Conservation (phyloP, 2,797 vertebrate genomes). For the Danio kyathit region DNA sequence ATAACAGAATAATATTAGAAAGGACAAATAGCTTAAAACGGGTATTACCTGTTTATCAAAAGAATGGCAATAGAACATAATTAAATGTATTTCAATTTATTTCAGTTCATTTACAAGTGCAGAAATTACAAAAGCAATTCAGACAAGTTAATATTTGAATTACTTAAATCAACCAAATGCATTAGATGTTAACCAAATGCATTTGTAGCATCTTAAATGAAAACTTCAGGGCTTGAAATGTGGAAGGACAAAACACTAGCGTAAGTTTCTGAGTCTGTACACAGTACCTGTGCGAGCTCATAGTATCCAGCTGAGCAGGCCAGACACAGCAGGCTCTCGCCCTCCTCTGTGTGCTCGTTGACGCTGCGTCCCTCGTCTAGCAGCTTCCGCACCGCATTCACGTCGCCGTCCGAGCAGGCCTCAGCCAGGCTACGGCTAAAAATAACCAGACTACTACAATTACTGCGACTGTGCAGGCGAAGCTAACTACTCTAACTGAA, state of each 20-base stretch:
- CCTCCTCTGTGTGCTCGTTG: conserved; percentile 98
- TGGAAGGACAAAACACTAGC: conserved; percentile 37
- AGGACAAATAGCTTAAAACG: no score
- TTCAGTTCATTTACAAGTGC: no score
- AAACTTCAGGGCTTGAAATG: conserved; percentile 15
- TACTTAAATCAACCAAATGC: background rate
- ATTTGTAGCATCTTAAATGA: background rate
- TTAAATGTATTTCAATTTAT: no score
- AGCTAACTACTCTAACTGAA: conserved; percentile 57
- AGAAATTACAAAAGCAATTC: no score
- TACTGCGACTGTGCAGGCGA: conserved; percentile 82
- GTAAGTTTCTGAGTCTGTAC: conserved; percentile 23
- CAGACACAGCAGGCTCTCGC: conserved; percentile 96
- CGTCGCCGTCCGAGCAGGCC: conserved; percentile 98
- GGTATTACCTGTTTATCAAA: no score
- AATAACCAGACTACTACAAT: conserved; percentile 90
- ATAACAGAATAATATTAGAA: no score
- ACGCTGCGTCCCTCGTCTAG: conserved; percentile 98
- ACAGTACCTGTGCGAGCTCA: conserved; percentile 96
- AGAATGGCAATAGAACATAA: no score
- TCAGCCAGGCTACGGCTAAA: conserved; percentile 99
- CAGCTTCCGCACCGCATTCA: conserved; percentile 97
- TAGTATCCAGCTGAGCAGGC: conserved; percentile 99
- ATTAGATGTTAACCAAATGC: no score
- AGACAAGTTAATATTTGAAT: background rate